Base-by-base conservation (phyloP, 2,888 invertebrate genomes). In the Plebejus argus region DNA sequence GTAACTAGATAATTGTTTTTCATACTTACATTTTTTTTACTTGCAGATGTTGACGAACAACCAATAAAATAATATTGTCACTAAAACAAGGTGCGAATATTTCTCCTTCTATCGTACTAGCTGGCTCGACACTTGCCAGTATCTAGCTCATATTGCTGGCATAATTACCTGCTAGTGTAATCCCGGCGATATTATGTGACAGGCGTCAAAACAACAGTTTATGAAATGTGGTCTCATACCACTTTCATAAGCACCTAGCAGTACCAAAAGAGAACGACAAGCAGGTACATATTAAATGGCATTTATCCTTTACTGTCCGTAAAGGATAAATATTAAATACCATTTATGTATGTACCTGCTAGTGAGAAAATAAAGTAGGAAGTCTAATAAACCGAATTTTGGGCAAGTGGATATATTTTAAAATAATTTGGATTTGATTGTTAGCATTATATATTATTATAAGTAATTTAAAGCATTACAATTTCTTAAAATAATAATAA, bases 131-230 rank as follows among this genome's bases (percentile, higher is more conserved):
- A 28, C 12, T 15, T 18, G 66, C 28, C 28, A 66, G 28, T 66
- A 15, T 33, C 66, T 66, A 61, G 61, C 61, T 12, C 61, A 28
- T 66, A 66, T 15, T 28, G 5, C 28, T 66, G 28, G 66, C 66
- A 66, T 66, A 66, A 66, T 66, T 66, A 15, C 66, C 66, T 66
- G 66, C 28, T 66, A 66, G 66, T 33, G 28, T 74, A 74, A 74
- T 74, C 45, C 74, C 23, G 72, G 23, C 49, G 28, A 49, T 49
- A 74, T 74, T 18, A 74, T 74, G 18, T 53, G 74, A 74, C 74
- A 74, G 74, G 49, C 74, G 28, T 74, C 74, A 74, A 49, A 74
- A 74, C 74, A 74, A 28, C 74, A 23, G 53, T 28, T 49, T 74
- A 49, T 74, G 74, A 74, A 74, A 74, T 74, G 74, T 74, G 45